Base-by-base conservation (phyloP, 2,797 vertebrate genomes). In the Miichthys miiuy region DNA sequence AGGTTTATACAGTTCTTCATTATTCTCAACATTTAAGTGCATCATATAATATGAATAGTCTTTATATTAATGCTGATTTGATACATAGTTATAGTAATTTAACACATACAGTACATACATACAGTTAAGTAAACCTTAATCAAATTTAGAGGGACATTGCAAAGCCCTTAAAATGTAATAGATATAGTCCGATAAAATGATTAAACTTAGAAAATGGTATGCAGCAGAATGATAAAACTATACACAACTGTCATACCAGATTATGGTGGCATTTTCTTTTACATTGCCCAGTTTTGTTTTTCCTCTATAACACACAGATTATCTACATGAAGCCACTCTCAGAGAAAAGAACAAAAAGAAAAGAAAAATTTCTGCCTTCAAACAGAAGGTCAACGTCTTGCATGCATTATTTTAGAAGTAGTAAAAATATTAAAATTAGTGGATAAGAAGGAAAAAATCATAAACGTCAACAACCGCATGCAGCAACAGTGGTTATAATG, bases 391-490 rank as follows among this genome's bases (percentile, higher is more conserved):
- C 85, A 86, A 85, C 75, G 85, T 91, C 93, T 92, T 88, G 93
- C 96, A 96, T 96, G 96, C 95, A 94, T 91, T 95, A 94, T 76
- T 89, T 88, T 75, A 89, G 60, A 89, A 92, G 80, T 84, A 81
- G 79, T 91, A 86, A 81, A 93, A 93, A 90, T 89, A 84, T 79
- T 79, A 75, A 91, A 93, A 92, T 84, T 73, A 84, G 83, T 68
- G 47, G 30, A 70, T 61, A 84, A 81, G 77, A 84, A 74, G 81
- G 30, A 84, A 56, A 63, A 91, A 89, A 88, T 80, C 21, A 88
- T 82, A 87, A 92, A 94, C 94, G 90, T 95, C 95, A 95, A 97
- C 96, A 97, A 96, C 94, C 93, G 96, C 97, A 98, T 97, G 97
- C 97, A 97, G 96, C 95, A 96, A 96, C 92, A 96, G 88, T 93